These are phyloP conservation scores for Apolygus lucorum DNA, from an alignment of 1,140 invertebrate genomes.

Conservation along the genomic window DNA sequence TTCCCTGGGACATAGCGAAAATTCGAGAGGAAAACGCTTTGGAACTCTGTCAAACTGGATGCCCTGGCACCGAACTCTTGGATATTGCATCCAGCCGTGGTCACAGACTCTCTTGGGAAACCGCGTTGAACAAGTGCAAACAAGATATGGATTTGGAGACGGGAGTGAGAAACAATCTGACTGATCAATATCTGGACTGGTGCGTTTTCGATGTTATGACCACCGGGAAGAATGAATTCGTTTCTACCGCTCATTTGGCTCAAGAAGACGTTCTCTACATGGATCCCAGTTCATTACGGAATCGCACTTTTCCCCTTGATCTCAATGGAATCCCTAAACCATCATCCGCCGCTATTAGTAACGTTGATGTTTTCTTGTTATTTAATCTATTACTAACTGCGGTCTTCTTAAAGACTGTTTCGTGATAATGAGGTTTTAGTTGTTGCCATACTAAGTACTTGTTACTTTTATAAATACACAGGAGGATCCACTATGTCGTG, in stretches of 20 bases:
- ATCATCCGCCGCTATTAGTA: background rate
- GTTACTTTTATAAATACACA: too few species aligned
- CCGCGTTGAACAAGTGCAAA: slow-evolving; percentile 29
- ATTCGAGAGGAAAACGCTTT: slow-evolving; percentile 36
- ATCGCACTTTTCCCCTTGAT: slow-evolving; percentile 29
- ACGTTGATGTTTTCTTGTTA: background rate
- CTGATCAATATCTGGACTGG: slow-evolving; percentile 50
- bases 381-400: too few species aligned
- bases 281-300: slow-evolving; percentile 36
- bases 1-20: slow-evolving; percentile 42
- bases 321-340: background rate
- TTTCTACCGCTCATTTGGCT: slow-evolving; percentile 43
- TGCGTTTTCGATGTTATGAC: slow-evolving; percentile 52
- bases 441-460: too few species aligned
- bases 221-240: slow-evolving; percentile 44
- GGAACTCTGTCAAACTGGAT: slow-evolving; percentile 46
- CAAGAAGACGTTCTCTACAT: slow-evolving; percentile 43
- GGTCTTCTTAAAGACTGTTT: too few species aligned
- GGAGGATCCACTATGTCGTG: too few species aligned
- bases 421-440: too few species aligned
- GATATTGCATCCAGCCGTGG: slow-evolving; percentile 36
- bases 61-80: slow-evolving; percentile 44
- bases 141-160: slow-evolving; percentile 25
- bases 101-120: slow-evolving; percentile 31
- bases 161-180: slow-evolving; percentile 37